Base-by-base conservation (phyloP, 2,797 vertebrate genomes). In the Perodicticus potto region DNA sequence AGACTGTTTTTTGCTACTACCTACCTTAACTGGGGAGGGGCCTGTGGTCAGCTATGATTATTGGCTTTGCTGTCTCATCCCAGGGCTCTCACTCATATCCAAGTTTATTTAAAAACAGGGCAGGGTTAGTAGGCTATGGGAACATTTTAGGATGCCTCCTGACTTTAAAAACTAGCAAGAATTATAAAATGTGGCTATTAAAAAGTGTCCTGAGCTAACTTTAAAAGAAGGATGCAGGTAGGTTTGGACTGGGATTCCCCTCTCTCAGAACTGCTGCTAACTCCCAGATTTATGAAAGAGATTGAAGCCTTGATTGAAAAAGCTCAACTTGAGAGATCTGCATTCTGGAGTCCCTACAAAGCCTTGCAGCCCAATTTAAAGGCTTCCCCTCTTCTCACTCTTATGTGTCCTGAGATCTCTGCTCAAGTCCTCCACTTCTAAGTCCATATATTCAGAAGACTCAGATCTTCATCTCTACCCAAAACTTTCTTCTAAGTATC, bases 91-190 rank as follows among this genome's bases (percentile, higher is more conserved):
- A 0, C 32, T n/a, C 37, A 45, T 10, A 32, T 13, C n/a, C n/a
- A 77, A 19, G 14, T 76, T 91, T 74, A 91, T 57, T 84, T 72
- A 23, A 82, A 91, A 80, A 69, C n/a, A 61, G 37, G 59, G 85
- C 17, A 70, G 73, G 29, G 13, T 43, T 37, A n/a, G 20, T 23
- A 25, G 45, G 55, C 43, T 76, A 53, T 43, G 23, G 27, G 32
- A 65, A 43, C 37, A 2, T 82, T 63, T 55, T 37, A 74, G 20
- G 8, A 82, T 78, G 40, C 40, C 7, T 63, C 37, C 0, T 10
- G 34, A 89, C 57, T 83, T 97, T 11, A 19, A 43, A 76, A 84
- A 78, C 67, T 2, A 82, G 57, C 13, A n/a, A 80, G 16, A 94
- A 78, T 70, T 32, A 94, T 22, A 11, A 87, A 86, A 73, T 7